phyloP scores from a whole-genome alignment of 1,140 invertebrate species.

The Nephila pilipes region DNA sequence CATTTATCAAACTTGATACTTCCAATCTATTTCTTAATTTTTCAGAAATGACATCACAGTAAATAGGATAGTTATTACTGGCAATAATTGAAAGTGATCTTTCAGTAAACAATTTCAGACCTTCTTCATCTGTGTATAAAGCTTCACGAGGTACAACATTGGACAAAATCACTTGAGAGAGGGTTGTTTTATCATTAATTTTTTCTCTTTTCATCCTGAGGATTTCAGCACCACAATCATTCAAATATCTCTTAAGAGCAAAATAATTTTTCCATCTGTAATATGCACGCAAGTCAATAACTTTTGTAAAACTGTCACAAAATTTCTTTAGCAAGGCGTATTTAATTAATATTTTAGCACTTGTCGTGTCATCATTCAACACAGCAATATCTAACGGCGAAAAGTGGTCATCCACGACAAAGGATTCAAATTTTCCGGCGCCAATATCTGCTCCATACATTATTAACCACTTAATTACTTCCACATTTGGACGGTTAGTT shows the following conservation, averaged over 20 bases:
- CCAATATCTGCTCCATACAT: background rate
- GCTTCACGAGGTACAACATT: background rate
- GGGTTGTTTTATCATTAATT: background rate
- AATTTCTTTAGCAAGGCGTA: background rate
- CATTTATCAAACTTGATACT: background rate
- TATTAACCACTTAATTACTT: background rate
- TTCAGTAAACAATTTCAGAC: slow-evolving; percentile 6
- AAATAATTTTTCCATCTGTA: background rate
- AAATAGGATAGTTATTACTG: background rate
- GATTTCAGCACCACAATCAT: background rate
- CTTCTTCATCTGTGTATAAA: background rate
- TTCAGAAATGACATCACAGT: background rate
- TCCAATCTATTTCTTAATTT: background rate
- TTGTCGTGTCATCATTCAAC: background rate
- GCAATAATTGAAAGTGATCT: background rate
- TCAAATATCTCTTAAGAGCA: background rate
- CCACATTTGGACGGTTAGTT: background rate
- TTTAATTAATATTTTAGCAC: background rate
- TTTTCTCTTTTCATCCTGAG: background rate
- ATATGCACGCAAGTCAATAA: background rate
- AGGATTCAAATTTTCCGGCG: background rate
- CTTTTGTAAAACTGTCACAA: background rate
- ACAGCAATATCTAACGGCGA: background rate
- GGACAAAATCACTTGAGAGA: background rate
- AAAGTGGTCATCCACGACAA: background rate